Conservation (phyloP, 2,888 invertebrate genomes). For the Antitype chi region DNA sequence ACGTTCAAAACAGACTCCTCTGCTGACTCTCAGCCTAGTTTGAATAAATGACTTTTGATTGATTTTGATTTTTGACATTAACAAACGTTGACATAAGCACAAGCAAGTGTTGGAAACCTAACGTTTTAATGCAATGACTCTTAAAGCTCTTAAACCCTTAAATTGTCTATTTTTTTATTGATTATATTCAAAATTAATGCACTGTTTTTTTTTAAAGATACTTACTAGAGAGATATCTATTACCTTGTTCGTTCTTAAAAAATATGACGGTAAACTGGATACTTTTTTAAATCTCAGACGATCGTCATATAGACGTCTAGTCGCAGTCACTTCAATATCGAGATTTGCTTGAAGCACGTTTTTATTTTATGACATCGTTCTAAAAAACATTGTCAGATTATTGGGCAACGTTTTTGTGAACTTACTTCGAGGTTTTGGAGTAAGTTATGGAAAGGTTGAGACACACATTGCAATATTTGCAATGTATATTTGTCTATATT, state of each 20-base stretch:
- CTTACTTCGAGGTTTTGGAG: constrained; percentile 1
- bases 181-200: not conserved
- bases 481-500: not conserved
- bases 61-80: no score
- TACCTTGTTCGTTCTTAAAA: not conserved
- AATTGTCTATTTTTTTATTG: not conserved
- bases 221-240: not conserved
- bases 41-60: no score
- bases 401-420: constrained; percentile 9
- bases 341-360: constrained; percentile 21
- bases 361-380: constrained; percentile 30
- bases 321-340: constrained; percentile 51
- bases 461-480: not conserved
- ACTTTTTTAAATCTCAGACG: constrained; percentile 23
- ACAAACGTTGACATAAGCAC: not conserved
- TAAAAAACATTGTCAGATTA: constrained; percentile 21
- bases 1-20: no score
- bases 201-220: not conserved
- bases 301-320: constrained; percentile 52
- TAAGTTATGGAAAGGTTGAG: not conserved
- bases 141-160: not conserved
- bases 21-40: no score
- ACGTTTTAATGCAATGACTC: no score
- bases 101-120: not conserved
- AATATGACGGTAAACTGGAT: not conserved